A percentile compares a stretch with the other conserved stretches of the same genome.
Conservation (phyloP, 2,113 vertebrate species). For the Chaetops frenatus region DNA sequence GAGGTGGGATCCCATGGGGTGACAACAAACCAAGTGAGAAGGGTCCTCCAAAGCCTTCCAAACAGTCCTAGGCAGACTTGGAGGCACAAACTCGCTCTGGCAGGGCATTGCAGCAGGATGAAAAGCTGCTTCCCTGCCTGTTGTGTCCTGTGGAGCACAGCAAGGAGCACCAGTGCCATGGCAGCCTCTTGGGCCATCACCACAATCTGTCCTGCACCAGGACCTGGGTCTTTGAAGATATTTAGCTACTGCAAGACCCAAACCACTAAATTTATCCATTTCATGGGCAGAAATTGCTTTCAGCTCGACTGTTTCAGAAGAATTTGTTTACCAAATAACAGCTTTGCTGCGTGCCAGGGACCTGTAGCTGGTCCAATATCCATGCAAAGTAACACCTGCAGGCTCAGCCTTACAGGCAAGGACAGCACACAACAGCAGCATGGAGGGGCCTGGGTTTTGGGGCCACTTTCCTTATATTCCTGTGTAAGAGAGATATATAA, state of each 20-base stretch:
- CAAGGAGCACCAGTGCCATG: background rate
- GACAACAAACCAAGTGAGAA: background rate
- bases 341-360: background rate
- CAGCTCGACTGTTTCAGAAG: background rate
- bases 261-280: background rate
- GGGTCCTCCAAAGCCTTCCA: background rate
- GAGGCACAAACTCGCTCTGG: background rate
- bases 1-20: background rate
- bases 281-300: background rate
- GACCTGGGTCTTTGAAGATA: background rate
- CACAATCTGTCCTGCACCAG: background rate
- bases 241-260: background rate
- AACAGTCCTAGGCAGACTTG: background rate
- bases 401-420: background rate
- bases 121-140: background rate
- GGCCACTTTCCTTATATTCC: background rate
- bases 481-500: background rate
- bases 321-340: background rate
- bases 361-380: background rate
- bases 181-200: fast-evolving
- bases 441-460: background rate
- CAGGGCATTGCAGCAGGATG: background rate
- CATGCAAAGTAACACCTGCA: background rate
- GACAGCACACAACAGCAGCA: background rate
- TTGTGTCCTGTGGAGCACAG: background rate